Percentiles rank a stretch among this genome's conserved stretches.
Evolutionary conservation across 2,888 invertebrate genomes (phyloP).

Genomic region (Cryptus armator): DNA sequence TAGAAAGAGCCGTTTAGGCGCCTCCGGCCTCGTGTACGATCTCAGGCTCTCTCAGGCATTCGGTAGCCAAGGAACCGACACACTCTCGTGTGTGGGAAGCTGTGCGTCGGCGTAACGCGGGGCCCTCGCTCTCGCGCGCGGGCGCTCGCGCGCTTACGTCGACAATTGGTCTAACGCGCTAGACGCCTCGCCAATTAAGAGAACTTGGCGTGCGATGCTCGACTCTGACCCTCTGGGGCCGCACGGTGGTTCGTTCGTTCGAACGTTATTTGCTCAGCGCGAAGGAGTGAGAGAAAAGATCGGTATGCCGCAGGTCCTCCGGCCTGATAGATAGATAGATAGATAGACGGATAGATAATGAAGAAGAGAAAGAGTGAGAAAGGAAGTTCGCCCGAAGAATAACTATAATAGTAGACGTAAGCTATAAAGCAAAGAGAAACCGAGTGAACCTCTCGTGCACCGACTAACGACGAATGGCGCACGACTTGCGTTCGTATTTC

Average conservation of each 20-base stretch:
- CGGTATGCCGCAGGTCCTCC: background rate
- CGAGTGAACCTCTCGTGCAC: conserved; percentile 50
- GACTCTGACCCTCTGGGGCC: conserved; percentile 59
- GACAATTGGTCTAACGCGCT: conserved; percentile 80
- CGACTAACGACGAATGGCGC: conserved; percentile 33
- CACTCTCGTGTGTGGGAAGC: conserved; percentile 76
- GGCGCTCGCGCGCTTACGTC: conserved; percentile 70
- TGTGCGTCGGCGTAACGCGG: conserved; percentile 76
- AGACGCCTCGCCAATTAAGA: conserved; percentile 80
- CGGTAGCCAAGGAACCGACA: conserved; percentile 12
- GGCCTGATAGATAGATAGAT: conserved; percentile 23
- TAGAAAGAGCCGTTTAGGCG: conserved; percentile 30
- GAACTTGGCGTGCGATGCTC: conserved; percentile 69
- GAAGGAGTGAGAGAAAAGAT: conserved; percentile 21
- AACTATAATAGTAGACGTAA: conserved; percentile 27
- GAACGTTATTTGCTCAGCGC: conserved; percentile 36
- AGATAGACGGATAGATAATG: conserved; percentile 15
- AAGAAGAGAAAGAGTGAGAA: conserved; percentile 44
- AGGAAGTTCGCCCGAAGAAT: conserved; percentile 49
- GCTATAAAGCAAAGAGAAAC: conserved; percentile 64
- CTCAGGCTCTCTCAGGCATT: background rate
- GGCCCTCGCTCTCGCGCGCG: conserved; percentile 55
- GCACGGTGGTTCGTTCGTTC: conserved; percentile 39
- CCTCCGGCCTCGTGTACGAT: conserved; percentile 24
- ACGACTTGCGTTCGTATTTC: conserved; percentile 51